These are phyloP conservation scores for Chrysolina americana DNA, from an alignment of 2,888 invertebrate genomes.

Conservation along the genomic window DNA sequence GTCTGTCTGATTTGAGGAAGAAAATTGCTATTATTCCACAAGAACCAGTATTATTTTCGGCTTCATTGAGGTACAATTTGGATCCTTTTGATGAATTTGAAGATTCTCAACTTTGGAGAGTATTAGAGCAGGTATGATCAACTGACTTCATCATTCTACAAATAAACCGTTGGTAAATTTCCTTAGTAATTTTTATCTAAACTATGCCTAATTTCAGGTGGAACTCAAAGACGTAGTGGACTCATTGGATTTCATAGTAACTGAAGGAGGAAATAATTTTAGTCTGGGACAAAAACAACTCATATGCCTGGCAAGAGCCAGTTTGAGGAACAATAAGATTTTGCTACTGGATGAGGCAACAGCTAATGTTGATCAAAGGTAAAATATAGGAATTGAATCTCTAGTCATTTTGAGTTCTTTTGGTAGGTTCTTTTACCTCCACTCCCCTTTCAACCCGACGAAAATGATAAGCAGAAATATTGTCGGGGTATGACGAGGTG, in stretches of 20 bases:
- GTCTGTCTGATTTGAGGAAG: conserved; percentile 82
- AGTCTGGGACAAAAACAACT: conserved; percentile 92
- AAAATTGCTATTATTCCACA: conserved; percentile 88
- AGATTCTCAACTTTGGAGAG: conserved; percentile 84
- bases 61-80: conserved; percentile 86
- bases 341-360: conserved; percentile 89
- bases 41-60: conserved; percentile 74
- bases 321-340: conserved; percentile 71
- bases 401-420: no score
- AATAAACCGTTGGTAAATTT: background rate
- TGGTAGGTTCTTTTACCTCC: no score
- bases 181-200: no score
- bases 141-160: background rate
- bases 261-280: conserved; percentile 85
- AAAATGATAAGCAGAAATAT: no score
- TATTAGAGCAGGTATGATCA: conserved; percentile 75
- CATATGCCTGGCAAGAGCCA: conserved; percentile 88
- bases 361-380: conserved; percentile 90
- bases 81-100: conserved; percentile 85
- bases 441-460: no score
- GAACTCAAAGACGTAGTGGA: conserved; percentile 81
- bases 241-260: conserved; percentile 77
- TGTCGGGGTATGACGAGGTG: no score
- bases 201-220: conserved; percentile 70
- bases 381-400: conserved; percentile 39